Evolutionary conservation across 2,888 invertebrate genomes (phyloP).

Genomic region (Folsomia manolachei): DNA sequence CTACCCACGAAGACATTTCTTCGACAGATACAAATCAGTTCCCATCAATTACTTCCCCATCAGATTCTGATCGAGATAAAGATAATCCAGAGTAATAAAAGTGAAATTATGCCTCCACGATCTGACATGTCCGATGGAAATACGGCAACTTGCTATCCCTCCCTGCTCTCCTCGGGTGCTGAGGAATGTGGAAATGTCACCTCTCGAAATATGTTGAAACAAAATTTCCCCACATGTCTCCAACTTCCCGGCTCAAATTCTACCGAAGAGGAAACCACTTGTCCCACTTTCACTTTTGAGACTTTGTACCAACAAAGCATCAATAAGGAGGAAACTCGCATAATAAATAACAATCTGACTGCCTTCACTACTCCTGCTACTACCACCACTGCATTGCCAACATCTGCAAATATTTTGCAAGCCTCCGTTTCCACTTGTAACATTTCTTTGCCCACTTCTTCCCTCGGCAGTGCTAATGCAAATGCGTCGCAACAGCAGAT

Average conservation of each 20-base stretch:
- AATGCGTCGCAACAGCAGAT: background rate
- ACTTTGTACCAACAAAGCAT: background rate
- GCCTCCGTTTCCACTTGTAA: background rate
- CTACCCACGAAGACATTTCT: no score
- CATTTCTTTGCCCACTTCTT: background rate
- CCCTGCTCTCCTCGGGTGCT: no score
- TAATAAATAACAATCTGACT: constrained; percentile 6
- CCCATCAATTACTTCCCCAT: background rate
- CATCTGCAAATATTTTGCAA: background rate
- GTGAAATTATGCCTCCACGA: background rate
- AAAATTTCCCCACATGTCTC: constrained; percentile 19
- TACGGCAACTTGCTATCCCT: no score
- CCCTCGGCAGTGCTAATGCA: background rate
- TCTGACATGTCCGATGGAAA: no score
- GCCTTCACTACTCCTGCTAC: background rate
- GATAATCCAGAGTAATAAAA: background rate
- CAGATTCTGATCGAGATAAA: constrained; percentile 2
- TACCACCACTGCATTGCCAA: background rate
- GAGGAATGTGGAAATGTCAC: constrained; percentile 10
- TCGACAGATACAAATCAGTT: background rate
- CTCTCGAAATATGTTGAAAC: constrained; percentile 10
- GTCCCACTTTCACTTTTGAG: constrained; percentile 7
- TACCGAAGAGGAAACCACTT: background rate
- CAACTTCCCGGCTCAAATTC: background rate
- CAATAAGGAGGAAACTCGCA: background rate